phyloP scores from a whole-genome alignment of 2,797 vertebrate species.

The Paguma larvata region DNA sequence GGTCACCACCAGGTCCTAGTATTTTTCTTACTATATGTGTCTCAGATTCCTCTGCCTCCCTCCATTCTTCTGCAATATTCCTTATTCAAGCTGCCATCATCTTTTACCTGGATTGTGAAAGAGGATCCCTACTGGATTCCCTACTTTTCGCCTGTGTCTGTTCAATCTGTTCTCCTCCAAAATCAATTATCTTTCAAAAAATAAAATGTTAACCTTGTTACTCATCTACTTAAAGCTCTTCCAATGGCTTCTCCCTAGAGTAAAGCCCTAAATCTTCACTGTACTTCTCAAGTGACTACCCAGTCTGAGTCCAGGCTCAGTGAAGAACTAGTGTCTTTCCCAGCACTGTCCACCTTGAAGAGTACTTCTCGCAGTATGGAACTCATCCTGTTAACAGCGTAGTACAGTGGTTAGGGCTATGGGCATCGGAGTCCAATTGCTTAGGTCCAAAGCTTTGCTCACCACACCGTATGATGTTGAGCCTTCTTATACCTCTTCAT shows the following conservation, averaged over 20 bases:
- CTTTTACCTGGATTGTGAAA: not conserved
- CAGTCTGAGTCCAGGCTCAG: not conserved
- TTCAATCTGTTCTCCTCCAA: not conserved
- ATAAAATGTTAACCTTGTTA: not conserved
- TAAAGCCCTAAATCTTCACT: not conserved
- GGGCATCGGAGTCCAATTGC: not conserved
- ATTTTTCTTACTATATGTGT: not conserved
- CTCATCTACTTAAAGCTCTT: not conserved
- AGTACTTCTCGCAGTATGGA: not conserved
- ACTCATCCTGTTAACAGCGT: not conserved
- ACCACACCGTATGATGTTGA: not conserved
- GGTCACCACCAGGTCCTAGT: not conserved
- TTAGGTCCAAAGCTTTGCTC: not conserved
- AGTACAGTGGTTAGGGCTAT: too few species aligned
- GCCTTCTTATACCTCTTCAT: not conserved
- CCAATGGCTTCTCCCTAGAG: not conserved
- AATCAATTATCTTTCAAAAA: not conserved
- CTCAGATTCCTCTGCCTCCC: not conserved
- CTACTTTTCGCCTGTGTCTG: not conserved
- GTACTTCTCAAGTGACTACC: not conserved
- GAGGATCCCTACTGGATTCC: not conserved
- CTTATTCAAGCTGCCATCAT: not conserved
- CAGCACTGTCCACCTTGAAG: not conserved
- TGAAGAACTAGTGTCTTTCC: not conserved
- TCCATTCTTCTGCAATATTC: not conserved